A percentile compares a stretch with the other conserved stretches of the same genome.
These are phyloP conservation scores for Lasioglossum morio DNA, from an alignment of 2,888 invertebrate species.

Conservation along the genomic window DNA sequence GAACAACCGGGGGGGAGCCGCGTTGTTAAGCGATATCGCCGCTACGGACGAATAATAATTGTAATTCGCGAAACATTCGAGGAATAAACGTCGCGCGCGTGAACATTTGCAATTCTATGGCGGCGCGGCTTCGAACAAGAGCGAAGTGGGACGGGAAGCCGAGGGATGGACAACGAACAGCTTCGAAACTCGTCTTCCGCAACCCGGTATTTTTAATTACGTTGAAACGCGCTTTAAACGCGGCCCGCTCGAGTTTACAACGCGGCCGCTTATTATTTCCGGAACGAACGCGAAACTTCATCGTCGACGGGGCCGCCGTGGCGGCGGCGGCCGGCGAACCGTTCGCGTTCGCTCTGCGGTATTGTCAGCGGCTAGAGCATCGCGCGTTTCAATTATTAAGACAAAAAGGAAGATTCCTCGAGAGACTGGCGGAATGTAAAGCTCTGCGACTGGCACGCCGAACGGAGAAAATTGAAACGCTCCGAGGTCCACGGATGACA, in stretches of 20 bases:
- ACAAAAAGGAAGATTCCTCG: constrained; percentile 59
- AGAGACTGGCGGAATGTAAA: constrained; percentile 50
- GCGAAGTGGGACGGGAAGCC: neutral
- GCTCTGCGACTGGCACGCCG: constrained; percentile 56
- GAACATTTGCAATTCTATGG: constrained; percentile 29
- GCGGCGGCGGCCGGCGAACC: constrained; percentile 20
- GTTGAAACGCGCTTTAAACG: constrained; percentile 43
- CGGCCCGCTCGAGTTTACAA: constrained; percentile 35
- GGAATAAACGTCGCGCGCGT: constrained; percentile 25
- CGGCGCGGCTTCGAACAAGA: neutral
- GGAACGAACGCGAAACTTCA: constrained; percentile 44
- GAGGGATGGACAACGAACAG: neutral
- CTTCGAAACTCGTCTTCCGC: constrained; percentile 6
- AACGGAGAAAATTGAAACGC: constrained; percentile 62
- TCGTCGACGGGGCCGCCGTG: constrained; percentile 36
- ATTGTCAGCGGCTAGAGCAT: constrained; percentile 40
- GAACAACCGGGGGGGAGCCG: constrained; percentile 23
- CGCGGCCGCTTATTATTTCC: constrained; percentile 48
- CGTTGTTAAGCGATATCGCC: constrained; percentile 30
- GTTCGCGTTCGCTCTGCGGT: constrained; percentile 21
- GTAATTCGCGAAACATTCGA: constrained; percentile 29
- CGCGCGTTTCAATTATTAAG: constrained; percentile 59
- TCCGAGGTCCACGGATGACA: constrained; percentile 53
- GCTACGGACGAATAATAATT: constrained; percentile 27
- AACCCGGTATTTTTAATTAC: constrained; percentile 55